Evolutionary conservation across 35 echinoderm and acorn worm species (phyloP), one percentile per base, ranked within the genome.

Genomic region (Lytechinus pictus): DNA sequence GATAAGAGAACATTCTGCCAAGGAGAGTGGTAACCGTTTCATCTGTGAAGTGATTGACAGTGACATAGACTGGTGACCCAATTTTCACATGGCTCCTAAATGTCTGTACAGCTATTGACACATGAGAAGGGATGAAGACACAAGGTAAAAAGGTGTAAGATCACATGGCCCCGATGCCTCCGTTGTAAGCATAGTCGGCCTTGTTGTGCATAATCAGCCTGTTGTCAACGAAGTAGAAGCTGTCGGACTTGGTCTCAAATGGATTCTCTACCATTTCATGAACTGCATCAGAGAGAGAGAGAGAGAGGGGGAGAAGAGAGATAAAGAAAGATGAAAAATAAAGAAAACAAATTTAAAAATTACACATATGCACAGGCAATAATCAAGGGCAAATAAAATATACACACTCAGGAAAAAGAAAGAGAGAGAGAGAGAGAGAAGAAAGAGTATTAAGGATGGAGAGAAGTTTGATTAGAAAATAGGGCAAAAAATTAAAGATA

Each of bases 131-230:
- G 88, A 54, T 54, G 28, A 13, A 90, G 28, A 90, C 66, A 79
- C 66, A 79, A 79, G 66, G 19, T 79, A 79, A 21, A 87, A 54
- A 90, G 88, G 52, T 21, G 91, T n/a, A 27, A 86, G 9, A 96
- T 98, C 96, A 99, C 98, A 99, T 99, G 19, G 98, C 94, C 28
- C 96, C 97, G 11, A 98, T 96, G 28, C 98, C 98, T 1, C 98
- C 98, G 56, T 99, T 98, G 95, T 99, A 99, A 8, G 98, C 98
- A 94, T 99, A 99, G 86, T 99, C 98, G 33, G 98, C 98, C 95
- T 99, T 99, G 96, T 99, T 99, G 95, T 99, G 98, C 98, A 99
- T 99, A 93, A 99, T 99, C 54, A 99, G 96, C 61, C 97, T 99
- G 95, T 98, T 97, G 89, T 99, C 98, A 56, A 99, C 98, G 93